phyloP scores from a whole-genome alignment of 2,888 invertebrate genomes.

The Hypomecis punctinalis region DNA sequence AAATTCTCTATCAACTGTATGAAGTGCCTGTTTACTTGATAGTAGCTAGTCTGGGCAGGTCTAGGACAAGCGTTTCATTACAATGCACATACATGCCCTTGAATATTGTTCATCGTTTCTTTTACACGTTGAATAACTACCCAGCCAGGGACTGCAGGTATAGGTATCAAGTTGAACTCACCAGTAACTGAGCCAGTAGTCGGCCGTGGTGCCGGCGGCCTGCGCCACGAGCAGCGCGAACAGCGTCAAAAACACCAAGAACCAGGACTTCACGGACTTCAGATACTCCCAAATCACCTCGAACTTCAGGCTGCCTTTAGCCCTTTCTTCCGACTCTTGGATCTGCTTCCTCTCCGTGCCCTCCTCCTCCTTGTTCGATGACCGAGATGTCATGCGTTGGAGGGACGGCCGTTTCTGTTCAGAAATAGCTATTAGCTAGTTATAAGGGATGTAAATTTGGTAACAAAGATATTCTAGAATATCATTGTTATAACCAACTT shows the following conservation, averaged over 20 bases:
- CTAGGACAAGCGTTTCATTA: no score
- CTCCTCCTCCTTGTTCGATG: slow-evolving; percentile 76
- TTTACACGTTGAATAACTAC: no score
- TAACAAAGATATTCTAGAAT: no score
- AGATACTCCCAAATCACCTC: slow-evolving; percentile 85
- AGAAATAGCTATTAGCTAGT: no score
- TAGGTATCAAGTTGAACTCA: slow-evolving; percentile 48
- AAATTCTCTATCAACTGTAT: no score
- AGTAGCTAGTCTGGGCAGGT: no score
- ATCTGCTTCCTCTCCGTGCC: slow-evolving; percentile 69
- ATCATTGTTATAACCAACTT: no score
- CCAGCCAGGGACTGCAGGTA: background rate
- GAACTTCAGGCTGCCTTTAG: slow-evolving; percentile 86
- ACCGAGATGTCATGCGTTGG: slow-evolving; percentile 58
- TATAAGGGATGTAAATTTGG: no score
- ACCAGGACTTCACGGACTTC: slow-evolving; percentile 82
- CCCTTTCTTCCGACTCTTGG: slow-evolving; percentile 84
- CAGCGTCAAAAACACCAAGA: slow-evolving; percentile 75
- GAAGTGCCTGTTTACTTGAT: no score
- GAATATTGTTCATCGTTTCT: no score
- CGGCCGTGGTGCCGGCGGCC: slow-evolving; percentile 86
- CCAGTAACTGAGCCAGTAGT: slow-evolving; percentile 92
- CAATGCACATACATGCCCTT: no score
- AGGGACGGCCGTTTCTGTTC: slow-evolving; percentile 52
- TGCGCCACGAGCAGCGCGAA: slow-evolving; percentile 86